These are phyloP conservation scores for Acanthosepion lycidas DNA, from an alignment of 2,888 invertebrate genomes.

Conservation along the genomic window DNA sequence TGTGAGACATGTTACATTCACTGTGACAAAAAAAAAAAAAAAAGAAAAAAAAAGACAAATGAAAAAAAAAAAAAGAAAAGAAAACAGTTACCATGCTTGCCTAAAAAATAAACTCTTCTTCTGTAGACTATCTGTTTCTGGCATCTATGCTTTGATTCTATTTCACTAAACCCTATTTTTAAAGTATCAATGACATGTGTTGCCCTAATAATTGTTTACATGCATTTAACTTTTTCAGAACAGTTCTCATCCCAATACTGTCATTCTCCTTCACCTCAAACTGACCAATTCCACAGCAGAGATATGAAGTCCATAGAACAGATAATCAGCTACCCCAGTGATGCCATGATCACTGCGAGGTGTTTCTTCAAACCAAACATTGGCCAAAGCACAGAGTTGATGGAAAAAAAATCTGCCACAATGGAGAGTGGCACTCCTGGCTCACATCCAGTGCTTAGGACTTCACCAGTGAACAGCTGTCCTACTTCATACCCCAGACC, in stretches of 20 bases:
- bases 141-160: neutral
- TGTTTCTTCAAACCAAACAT: conserved; percentile 33
- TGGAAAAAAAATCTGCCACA: conserved; percentile 18
- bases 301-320: conserved; percentile 23
- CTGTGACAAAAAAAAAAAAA: neutral
- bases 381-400: conserved; percentile 4
- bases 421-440: neutral
- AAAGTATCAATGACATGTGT: neutral
- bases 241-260: conserved; percentile 33
- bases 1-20: neutral
- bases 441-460: conserved; percentile 25
- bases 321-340: conserved; percentile 7
- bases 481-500: conserved; percentile 39
- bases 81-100: neutral
- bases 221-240: conserved; percentile 33
- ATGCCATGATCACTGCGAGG: conserved; percentile 22
- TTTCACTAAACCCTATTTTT: neutral
- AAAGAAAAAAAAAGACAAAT: neutral
- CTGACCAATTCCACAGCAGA: conserved; percentile 12
- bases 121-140: conserved; percentile 33
- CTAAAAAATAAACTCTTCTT: conserved; percentile 33
- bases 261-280: neutral
- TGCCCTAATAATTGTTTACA: conserved; percentile 12
- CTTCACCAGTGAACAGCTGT: conserved; percentile 37
- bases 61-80: neutral